Evolutionary conservation across 1,140 invertebrate species (phyloP).

Genomic region (Grapholita molesta): DNA sequence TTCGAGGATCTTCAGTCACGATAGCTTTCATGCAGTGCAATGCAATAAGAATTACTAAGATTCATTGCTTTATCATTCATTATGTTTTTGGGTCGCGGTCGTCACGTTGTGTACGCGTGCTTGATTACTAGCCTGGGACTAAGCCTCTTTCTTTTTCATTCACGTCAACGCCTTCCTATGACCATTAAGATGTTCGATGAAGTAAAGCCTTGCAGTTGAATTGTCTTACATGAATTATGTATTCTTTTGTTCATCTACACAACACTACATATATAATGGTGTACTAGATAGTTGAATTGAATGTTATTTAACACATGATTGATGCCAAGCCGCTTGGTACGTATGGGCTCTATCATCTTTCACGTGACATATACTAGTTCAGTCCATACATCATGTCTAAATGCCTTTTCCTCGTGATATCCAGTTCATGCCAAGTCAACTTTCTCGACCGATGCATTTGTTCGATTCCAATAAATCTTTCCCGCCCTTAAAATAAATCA

Average conservation of each 20-base stretch:
- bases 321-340: conserved; percentile 32
- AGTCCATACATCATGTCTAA: conserved; percentile 18
- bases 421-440: conserved; percentile 36
- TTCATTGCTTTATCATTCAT: conserved; percentile 32
- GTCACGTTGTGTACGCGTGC: conserved; percentile 27
- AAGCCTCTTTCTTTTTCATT: conserved; percentile 7
- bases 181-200: neutral
- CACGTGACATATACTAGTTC: conserved; percentile 37
- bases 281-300: neutral
- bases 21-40: conserved; percentile 1
- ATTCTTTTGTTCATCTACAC: neutral
- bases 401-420: conserved; percentile 33
- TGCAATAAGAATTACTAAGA: conserved; percentile 20
- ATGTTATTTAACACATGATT: neutral
- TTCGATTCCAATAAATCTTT: conserved; percentile 32
- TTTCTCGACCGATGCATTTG: conserved; percentile 34
- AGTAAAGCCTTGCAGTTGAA: neutral
- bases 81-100: conserved; percentile 35
- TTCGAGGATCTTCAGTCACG: conserved; percentile 2
- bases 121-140: conserved; percentile 13
- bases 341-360: conserved; percentile 27
- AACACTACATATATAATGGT: neutral
- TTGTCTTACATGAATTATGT: neutral
- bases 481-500: conserved; percentile 31
- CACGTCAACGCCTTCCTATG: neutral